Conservation (phyloP, 2,888 invertebrate genomes). For the Dione vanillae region DNA sequence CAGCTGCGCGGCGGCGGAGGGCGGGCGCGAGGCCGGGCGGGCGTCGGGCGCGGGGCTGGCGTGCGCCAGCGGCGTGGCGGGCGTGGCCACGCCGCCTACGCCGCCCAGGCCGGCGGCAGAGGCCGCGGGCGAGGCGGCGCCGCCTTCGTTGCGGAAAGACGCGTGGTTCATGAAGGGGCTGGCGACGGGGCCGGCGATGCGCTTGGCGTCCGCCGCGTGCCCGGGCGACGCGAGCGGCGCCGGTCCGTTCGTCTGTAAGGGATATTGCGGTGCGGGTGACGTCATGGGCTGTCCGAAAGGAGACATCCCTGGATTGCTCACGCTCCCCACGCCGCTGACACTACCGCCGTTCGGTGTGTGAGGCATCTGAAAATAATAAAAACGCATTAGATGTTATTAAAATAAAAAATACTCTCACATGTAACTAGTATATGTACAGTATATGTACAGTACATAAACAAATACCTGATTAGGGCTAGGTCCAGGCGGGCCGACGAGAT, state of each 20-base stretch:
- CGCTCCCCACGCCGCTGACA: constrained; percentile 76
- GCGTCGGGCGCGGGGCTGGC: constrained; percentile 70
- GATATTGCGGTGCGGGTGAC: constrained; percentile 84
- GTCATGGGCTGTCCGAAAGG: constrained; percentile 88
- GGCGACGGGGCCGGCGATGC: constrained; percentile 77
- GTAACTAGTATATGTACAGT: too few relatives aligned
- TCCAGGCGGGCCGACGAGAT: constrained; percentile 89
- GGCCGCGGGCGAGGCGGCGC: constrained; percentile 78
- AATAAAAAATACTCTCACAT: too few relatives aligned
- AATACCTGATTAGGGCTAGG: constrained; percentile 88
- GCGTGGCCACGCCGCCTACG: constrained; percentile 58
- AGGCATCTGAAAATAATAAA: constrained; percentile 61
- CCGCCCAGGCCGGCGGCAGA: constrained; percentile 51
- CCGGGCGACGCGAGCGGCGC: constrained; percentile 79
- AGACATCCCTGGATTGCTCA: constrained; percentile 87
- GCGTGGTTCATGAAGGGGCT: constrained; percentile 83
- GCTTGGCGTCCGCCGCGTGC: constrained; percentile 85
- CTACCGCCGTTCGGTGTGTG: constrained; percentile 82
- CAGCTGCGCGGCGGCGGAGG: constrained; percentile 86
- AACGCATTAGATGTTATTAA: not conserved
- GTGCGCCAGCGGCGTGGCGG: constrained; percentile 78
- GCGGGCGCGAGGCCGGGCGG: constrained; percentile 56
- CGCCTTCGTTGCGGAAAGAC: constrained; percentile 66
- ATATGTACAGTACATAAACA: too few relatives aligned
- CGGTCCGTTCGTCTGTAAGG: constrained; percentile 86